Evolutionary conservation across 2,888 invertebrate species (phyloP).

Genomic region (Bhutanitis thaidina): DNA sequence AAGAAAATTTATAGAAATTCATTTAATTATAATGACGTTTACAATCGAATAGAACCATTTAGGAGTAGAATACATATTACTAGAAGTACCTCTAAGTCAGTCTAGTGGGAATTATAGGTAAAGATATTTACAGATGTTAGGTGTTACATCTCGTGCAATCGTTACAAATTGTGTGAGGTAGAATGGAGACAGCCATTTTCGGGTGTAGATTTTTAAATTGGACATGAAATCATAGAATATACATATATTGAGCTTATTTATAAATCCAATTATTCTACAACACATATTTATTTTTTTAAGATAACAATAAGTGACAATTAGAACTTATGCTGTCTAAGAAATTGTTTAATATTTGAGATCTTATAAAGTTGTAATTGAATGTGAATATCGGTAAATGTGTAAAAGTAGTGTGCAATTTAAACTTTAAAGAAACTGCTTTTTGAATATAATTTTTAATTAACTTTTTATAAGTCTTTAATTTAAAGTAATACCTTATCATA

Average conservation of each 20-base stretch:
- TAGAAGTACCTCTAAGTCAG: constrained; percentile 73
- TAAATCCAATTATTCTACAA: too few species aligned
- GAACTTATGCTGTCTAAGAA: too few species aligned
- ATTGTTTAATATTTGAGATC: too few species aligned
- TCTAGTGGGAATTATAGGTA: constrained; percentile 72
- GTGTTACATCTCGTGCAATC: constrained; percentile 56
- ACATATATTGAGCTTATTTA: too few species aligned
- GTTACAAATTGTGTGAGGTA: constrained; percentile 58
- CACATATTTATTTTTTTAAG: too few species aligned
- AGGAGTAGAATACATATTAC: constrained; percentile 48
- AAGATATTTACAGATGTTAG: constrained; percentile 34
- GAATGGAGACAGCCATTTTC: constrained; percentile 28
- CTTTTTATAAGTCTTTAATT: too few species aligned
- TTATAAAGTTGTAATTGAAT: too few species aligned
- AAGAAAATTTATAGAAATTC: constrained; percentile 33
- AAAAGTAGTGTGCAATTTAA: not conserved
- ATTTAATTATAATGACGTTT: constrained; percentile 34
- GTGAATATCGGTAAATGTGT: too few species aligned
- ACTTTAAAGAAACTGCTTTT: not conserved
- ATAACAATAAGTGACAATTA: too few species aligned
- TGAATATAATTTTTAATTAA: too few species aligned
- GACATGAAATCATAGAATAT: too few species aligned
- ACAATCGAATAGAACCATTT: constrained; percentile 51
- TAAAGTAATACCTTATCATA: too few species aligned
- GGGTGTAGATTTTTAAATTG: not conserved